Evolutionary conservation across 2,113 vertebrate species (phyloP).

Genomic region (Alces alces): DNA sequence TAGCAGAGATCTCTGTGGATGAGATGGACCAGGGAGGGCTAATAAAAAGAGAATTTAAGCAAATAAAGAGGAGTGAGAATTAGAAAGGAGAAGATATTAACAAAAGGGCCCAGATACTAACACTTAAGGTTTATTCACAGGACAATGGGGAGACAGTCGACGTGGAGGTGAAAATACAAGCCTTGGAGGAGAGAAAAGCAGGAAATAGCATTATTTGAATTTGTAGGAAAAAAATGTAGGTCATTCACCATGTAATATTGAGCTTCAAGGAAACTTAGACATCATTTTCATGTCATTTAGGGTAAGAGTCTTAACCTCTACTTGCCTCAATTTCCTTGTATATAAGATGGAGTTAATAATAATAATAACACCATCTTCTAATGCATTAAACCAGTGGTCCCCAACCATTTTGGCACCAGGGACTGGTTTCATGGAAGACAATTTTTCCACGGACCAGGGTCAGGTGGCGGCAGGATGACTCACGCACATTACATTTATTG

Average conservation of each 20-base stretch:
- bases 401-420: background rate
- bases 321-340: background rate
- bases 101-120: background rate
- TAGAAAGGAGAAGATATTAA: background rate
- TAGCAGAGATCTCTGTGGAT: background rate
- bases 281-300: background rate
- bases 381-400: background rate
- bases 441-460: background rate
- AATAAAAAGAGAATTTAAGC: background rate
- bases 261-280: background rate
- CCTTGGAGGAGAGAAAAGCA: background rate
- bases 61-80: background rate
- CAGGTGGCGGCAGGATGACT: rapidly evolving
- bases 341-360: background rate
- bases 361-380: background rate
- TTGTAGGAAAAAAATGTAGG: background rate
- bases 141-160: background rate
- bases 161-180: background rate
- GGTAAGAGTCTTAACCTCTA: background rate
- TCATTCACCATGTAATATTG: background rate
- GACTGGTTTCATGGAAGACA: background rate
- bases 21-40: background rate
- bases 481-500: background rate
- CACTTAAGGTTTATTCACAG: background rate
- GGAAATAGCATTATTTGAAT: background rate